Evolutionary conservation across 2,888 invertebrate species (phyloP), one percentile per base, ranked within the genome.

Genomic region (Melinaea marsaeus): DNA sequence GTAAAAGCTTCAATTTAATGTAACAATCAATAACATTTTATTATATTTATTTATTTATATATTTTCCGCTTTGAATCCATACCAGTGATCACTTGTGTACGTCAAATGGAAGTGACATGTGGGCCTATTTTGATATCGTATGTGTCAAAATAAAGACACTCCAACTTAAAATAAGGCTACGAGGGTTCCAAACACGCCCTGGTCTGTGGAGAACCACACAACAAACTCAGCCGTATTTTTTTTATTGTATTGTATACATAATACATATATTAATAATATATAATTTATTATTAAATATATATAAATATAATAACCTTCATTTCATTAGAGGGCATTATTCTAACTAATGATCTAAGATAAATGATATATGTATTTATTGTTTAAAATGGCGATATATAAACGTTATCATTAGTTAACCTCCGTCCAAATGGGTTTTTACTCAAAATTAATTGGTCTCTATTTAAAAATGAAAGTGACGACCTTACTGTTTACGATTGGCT

Each of bases 1-100:
- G 65, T 67, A 69, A 69, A 70, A 69, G 67, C 63, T 66, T n/a
- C 42, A 48, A 61, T 67, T 63, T 67, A 64, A 66, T 4, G 48
- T 55, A 65, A 63, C 59, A 55, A 54, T 65, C 62, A 37, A 67
- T 65, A 69, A 65, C 60, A 61, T 62, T 68, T 66, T 62, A 58
- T 61, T 62, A 55, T 55, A 64, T 13, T 54, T 51, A 60, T 55
- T 45, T 37, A 22, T 2, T 11, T 45, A 55, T 56, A 13, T 22
- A 22, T 22, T 22, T 22, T 22, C 22, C 22, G 1, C 22, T 22
- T 22, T 22, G 22, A 22, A 22, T 22, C 22, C 22, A 22, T 22
- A 22, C 22, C 22, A 22, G 22, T 22, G 22, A 22, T 22, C 22
- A 22, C 22, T 22, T 22, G 22, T 22, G 22, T 22, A 22, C 22